Percentiles rank a stretch among this genome's conserved stretches.
Evolutionary conservation across 2,113 vertebrate species (phyloP).

Genomic region (Micronycteris hirsuta): DNA sequence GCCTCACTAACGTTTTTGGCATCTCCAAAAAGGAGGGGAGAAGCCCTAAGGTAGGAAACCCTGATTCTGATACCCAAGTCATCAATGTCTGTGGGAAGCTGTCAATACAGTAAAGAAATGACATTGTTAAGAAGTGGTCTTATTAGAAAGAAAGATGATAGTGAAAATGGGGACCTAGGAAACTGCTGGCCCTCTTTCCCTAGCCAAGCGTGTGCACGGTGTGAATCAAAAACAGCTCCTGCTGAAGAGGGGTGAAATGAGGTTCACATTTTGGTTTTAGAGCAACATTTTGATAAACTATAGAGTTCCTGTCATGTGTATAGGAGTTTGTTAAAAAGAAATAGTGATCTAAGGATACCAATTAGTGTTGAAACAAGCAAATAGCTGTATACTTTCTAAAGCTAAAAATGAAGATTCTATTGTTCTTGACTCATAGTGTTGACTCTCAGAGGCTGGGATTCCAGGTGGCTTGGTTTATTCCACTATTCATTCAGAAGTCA

Average conservation of each 20-base stretch:
- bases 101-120: neutral
- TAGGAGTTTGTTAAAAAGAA: neutral
- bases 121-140: neutral
- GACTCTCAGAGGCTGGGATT: neutral
- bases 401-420: neutral
- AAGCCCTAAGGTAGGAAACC: neutral
- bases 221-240: neutral
- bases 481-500: neutral
- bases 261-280: neutral
- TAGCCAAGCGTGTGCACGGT: neutral
- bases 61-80: neutral
- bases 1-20: neutral
- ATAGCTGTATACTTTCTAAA: neutral
- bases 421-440: neutral
- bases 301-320: neutral
- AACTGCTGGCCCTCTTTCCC: neutral
- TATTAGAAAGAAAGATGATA: neutral
- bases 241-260: neutral
- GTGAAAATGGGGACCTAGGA: neutral
- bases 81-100: neutral
- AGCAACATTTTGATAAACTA: neutral
- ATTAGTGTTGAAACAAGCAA: neutral
- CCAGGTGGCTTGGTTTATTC: neutral
- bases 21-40: neutral
- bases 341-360: neutral